Conservation (phyloP, 2,797 vertebrate species). For the Myotis vivesi region DNA sequence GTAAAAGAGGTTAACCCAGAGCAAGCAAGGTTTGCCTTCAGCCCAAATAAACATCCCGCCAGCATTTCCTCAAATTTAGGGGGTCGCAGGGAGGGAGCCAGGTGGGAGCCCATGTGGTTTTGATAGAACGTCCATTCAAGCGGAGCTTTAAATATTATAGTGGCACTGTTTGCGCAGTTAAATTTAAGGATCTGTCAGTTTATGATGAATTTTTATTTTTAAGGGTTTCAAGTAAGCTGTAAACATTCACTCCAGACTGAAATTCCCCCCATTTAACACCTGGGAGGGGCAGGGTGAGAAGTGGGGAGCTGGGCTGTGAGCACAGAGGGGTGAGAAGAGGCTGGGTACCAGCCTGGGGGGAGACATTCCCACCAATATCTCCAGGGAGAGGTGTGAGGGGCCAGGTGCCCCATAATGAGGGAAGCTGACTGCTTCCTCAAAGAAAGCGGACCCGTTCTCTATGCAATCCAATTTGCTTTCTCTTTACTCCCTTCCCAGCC, state of each 20-base stretch:
- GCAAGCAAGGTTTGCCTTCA: background rate
- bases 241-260: constrained; percentile 81
- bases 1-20: constrained; percentile 36
- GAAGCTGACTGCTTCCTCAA: background rate
- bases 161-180: constrained; percentile 68
- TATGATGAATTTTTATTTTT: constrained; percentile 84
- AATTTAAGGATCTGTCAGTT: constrained; percentile 81
- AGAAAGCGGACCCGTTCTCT: background rate
- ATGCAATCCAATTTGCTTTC: background rate
- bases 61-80: constrained; percentile 43
- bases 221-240: constrained; percentile 83
- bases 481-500: background rate
- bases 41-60: constrained; percentile 53
- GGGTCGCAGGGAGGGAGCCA: background rate
- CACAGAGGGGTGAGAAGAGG: background rate
- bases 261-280: constrained; percentile 72
- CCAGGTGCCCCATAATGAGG: background rate
- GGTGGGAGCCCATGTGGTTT: constrained; percentile 85
- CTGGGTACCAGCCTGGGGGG: background rate
- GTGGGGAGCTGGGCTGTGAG: background rate
- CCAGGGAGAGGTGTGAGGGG: background rate
- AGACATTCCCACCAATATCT: background rate
- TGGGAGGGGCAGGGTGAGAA: background rate
- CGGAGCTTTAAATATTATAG: constrained; percentile 77
- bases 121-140: constrained; percentile 79